Conservation (phyloP, 2,797 vertebrate species). For the Pyrocephalus nanus region DNA sequence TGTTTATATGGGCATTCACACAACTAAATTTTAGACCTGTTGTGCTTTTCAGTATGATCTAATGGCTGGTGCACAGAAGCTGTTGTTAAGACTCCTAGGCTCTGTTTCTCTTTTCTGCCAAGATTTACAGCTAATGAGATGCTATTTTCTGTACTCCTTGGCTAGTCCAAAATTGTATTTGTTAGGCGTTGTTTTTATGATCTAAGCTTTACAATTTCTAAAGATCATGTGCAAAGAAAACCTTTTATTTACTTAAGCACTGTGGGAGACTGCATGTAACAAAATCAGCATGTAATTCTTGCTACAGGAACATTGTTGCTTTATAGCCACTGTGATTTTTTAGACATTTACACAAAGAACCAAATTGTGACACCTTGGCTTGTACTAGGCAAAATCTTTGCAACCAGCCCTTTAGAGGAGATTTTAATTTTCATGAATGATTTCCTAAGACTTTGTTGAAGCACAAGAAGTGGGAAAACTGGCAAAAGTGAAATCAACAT, state of each 20-base stretch:
- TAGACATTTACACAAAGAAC: background rate
- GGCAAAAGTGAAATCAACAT: background rate
- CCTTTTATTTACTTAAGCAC: constrained; percentile 15
- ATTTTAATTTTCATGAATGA: background rate
- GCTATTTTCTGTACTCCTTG: constrained; percentile 12
- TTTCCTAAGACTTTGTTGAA: background rate
- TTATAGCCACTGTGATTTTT: background rate
- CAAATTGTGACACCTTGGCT: background rate
- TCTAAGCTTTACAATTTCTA: constrained; percentile 38
- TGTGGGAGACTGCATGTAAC: background rate
- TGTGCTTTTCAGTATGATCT: constrained; percentile 27
- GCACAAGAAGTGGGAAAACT: background rate
- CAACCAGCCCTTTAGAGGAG: background rate
- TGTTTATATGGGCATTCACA: constrained; percentile 13
- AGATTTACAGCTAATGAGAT: constrained; percentile 31
- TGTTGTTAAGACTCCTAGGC: background rate
- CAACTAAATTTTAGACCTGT: constrained; percentile 7
- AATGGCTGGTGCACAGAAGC: constrained; percentile 42
- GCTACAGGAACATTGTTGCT: background rate
- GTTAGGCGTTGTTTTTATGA: constrained; percentile 10
- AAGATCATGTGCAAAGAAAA: constrained; percentile 14
- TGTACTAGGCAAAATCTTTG: background rate
- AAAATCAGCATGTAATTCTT: constrained; percentile 20
- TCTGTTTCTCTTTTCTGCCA: constrained; percentile 33
- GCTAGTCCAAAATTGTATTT: background rate